Conservation (phyloP, 2,113 vertebrate species). For the Ictalurus punctatus region DNA sequence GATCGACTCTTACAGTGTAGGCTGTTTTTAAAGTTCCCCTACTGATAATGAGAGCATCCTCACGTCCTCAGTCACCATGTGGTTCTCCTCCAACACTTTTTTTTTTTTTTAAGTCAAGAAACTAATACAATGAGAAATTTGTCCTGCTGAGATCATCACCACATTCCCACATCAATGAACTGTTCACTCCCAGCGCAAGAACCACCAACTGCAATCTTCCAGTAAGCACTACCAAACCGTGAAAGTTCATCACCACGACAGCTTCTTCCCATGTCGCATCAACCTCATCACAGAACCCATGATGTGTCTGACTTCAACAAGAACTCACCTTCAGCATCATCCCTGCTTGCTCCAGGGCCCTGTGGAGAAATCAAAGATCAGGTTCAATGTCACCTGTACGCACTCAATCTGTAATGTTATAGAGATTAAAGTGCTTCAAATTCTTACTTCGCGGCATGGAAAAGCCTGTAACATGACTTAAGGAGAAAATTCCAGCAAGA, state of each 20-base stretch:
- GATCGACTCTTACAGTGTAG: no score
- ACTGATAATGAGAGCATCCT: background rate
- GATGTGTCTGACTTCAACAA: background rate
- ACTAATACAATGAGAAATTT: background rate
- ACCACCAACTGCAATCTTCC: background rate
- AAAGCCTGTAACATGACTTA: conserved; percentile 79
- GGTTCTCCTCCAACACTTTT: background rate
- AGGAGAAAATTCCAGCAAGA: conserved; percentile 61
- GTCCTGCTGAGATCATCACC: background rate
- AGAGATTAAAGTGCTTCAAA: background rate
- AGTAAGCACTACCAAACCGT: background rate
- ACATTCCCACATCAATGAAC: background rate
- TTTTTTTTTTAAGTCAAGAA: background rate
- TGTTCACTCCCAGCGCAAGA: background rate
- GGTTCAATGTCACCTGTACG: background rate
- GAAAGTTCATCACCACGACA: background rate
- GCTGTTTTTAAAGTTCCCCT: no score
- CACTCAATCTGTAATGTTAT: background rate
- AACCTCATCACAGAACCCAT: background rate
- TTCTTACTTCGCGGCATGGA: conserved; percentile 92
- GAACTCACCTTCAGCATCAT: conserved; percentile 86
- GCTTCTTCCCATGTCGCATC: background rate
- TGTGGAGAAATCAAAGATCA: conserved; percentile 55
- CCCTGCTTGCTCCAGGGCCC: conserved; percentile 86
- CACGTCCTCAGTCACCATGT: background rate